These are phyloP conservation scores for Botrylloides violaceus DNA, from an alignment of 23 tunicate species.

Conservation along the genomic window DNA sequence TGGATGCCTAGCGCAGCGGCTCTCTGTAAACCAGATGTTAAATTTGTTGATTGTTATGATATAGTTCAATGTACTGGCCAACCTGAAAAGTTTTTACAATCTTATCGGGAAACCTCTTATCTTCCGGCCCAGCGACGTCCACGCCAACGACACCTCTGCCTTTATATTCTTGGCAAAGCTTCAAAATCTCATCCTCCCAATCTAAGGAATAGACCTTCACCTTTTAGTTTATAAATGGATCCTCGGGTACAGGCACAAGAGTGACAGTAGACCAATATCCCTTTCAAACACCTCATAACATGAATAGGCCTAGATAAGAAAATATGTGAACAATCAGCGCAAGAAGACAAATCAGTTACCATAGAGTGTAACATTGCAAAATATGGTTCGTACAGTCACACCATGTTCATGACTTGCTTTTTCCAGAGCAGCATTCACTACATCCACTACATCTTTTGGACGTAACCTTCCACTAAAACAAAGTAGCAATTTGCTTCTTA, in stretches of 20 bases:
- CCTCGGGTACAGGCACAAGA: no score
- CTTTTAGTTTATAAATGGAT: no score
- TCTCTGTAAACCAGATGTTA: slow-evolving; percentile 41
- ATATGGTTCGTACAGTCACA: not conserved
- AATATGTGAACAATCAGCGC: no score
- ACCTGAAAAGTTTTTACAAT: not conserved
- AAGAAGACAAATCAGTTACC: not conserved
- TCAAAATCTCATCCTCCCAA: slow-evolving; percentile 70
- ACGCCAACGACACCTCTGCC: slow-evolving; percentile 71
- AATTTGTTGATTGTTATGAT: not conserved
- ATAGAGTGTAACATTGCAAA: slow-evolving; percentile 7
- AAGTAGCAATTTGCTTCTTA: no score
- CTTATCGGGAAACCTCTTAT: not conserved
- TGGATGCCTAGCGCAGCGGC: slow-evolving; percentile 46
- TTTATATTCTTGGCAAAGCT: slow-evolving; percentile 46
- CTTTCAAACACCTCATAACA: no score
- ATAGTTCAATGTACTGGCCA: not conserved
- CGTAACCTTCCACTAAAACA: slow-evolving; percentile 27
- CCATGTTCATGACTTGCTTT: slow-evolving; percentile 11
- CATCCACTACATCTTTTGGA: slow-evolving; percentile 61
- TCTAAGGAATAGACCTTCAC: slow-evolving; percentile 39
- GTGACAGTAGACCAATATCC: no score
- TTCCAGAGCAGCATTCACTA: slow-evolving; percentile 18
- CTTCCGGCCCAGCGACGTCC: slow-evolving; percentile 81
- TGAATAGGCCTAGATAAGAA: no score